Conservation (phyloP, 2,888 invertebrate species). For the Chrysopilus asiliformis region DNA sequence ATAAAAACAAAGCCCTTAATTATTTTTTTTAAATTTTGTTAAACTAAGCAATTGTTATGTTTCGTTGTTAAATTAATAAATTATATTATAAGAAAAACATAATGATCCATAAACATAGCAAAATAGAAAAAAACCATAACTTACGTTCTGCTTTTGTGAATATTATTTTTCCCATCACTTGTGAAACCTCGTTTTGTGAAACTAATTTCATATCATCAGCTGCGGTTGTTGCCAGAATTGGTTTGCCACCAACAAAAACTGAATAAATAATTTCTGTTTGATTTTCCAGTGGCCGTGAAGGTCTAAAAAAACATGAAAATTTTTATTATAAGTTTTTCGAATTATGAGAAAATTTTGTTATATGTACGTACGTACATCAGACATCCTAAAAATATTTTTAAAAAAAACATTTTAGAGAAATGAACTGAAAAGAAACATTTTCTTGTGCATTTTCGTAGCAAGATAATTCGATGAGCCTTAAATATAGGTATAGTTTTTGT, state of each 20-base stretch:
- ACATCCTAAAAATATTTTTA: background rate
- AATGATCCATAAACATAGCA: background rate
- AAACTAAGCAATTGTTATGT: no score
- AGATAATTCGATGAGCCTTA: no score
- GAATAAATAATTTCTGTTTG: slow-evolving; percentile 59
- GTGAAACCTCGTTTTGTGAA: slow-evolving; percentile 59
- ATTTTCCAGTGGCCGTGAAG: slow-evolving; percentile 31
- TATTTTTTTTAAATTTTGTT: no score
- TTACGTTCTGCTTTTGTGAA: slow-evolving; percentile 78
- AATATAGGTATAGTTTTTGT: no score
- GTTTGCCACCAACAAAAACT: slow-evolving; percentile 64
- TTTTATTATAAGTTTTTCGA: no score
- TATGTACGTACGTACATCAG: background rate
- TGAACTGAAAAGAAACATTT: no score
- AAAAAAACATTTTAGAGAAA: no score
- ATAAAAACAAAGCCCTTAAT: background rate
- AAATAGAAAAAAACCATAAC: slow-evolving; percentile 22
- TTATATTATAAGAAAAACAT: background rate
- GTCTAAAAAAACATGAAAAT: no score
- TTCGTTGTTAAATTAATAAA: background rate
- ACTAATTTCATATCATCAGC: slow-evolving; percentile 74
- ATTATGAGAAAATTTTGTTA: background rate
- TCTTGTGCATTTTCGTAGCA: no score
- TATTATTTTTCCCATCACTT: slow-evolving; percentile 60
- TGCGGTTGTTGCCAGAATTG: slow-evolving; percentile 67